Evolutionary conservation across 2,797 vertebrate species (phyloP).

Genomic region (Selene dorsalis): DNA sequence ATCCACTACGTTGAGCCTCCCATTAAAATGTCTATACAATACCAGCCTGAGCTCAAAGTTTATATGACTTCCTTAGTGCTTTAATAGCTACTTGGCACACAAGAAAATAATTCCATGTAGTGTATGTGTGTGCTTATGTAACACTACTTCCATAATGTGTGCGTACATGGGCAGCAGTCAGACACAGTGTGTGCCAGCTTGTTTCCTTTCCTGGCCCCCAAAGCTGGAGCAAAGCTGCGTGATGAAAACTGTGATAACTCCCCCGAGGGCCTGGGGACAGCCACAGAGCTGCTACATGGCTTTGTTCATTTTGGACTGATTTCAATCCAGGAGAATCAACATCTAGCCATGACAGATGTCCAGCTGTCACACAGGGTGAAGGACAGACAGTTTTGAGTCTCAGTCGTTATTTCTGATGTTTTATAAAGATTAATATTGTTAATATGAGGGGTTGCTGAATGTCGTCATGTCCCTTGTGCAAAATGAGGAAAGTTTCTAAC

Average conservation of each 20-base stretch:
- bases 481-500: not conserved
- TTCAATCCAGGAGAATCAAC: slow-evolving; percentile 1
- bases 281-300: not conserved
- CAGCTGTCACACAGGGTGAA: not conserved
- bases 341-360: slow-evolving; percentile 8
- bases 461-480: no score
- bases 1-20: not conserved
- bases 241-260: slow-evolving; percentile 19
- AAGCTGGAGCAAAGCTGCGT: slow-evolving; percentile 7
- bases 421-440: no score
- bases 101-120: slow-evolving; percentile 14
- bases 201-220: slow-evolving; percentile 24
- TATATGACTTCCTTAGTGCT: slow-evolving; percentile 2
- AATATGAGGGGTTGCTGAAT: no score
- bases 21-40: not conserved
- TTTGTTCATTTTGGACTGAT: slow-evolving; percentile 2
- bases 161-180: slow-evolving; percentile 18
- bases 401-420: not conserved
- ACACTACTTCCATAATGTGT: slow-evolving; percentile 4
- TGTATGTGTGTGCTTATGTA: slow-evolving; percentile 1
- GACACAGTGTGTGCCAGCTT: slow-evolving; percentile 28
- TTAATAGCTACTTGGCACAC: slow-evolving; percentile 19
- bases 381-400: not conserved
- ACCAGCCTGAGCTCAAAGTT: slow-evolving; percentile 16
- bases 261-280: slow-evolving; percentile 11